phyloP scores from a whole-genome alignment of 2,113 vertebrate species.

The Cryptotis parvus region DNA sequence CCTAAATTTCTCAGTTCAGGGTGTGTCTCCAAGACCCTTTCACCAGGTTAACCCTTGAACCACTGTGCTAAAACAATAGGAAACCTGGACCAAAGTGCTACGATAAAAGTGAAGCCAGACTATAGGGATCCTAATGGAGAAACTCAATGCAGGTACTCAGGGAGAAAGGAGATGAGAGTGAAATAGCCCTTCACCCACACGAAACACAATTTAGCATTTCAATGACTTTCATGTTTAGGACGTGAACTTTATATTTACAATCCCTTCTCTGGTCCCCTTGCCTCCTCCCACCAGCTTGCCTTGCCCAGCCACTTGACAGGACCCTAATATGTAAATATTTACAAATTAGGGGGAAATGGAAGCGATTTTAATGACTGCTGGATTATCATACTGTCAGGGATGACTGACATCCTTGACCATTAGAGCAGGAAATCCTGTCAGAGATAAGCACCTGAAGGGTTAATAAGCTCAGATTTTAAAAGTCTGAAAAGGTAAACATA shows the following conservation, averaged over 20 bases:
- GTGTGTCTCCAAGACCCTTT: not conserved
- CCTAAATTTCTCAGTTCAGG: not conserved
- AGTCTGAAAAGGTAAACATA: not conserved
- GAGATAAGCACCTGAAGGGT: not conserved
- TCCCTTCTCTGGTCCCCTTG: not conserved
- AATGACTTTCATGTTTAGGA: not conserved
- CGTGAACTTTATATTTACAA: not conserved
- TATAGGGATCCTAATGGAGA: not conserved
- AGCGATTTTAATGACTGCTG: not conserved
- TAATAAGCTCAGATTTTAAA: constrained; percentile 2
- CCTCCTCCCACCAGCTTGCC: not conserved
- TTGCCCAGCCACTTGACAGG: not conserved
- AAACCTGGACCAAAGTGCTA: not conserved
- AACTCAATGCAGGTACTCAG: not conserved
- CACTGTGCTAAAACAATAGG: not conserved
- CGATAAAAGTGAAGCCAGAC: not conserved
- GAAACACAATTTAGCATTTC: not conserved
- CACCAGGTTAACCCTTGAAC: not conserved
- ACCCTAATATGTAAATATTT: constrained; percentile 55
- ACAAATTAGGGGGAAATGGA: constrained; percentile 27
- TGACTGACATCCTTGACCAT: not conserved
- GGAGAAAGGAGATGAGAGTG: not conserved
- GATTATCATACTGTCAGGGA: not conserved
- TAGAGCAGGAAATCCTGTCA: constrained; percentile 6
- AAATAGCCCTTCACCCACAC: not conserved